These are phyloP conservation scores for Oryzaephilus surinamensis DNA, from an alignment of 1,140 invertebrate species.

Conservation along the genomic window DNA sequence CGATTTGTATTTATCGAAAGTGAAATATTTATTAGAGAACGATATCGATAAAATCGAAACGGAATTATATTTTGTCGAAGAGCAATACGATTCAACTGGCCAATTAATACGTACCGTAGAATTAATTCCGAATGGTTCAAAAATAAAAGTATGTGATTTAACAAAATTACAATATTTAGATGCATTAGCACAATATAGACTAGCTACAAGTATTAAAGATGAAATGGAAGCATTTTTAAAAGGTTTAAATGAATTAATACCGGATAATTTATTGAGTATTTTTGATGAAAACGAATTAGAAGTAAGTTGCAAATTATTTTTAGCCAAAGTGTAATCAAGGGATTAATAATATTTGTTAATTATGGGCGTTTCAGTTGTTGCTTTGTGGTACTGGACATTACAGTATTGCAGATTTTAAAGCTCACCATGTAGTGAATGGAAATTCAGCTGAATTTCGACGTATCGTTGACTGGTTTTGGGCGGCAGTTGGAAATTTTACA, in stretches of 20 bases:
- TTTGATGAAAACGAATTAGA: conserved; percentile 95
- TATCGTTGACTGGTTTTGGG: conserved; percentile 90
- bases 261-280: conserved; percentile 84
- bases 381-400: conserved; percentile 91
- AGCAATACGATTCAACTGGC: conserved; percentile 72
- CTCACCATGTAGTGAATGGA: conserved; percentile 78
- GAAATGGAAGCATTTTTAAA: conserved; percentile 83
- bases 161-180: conserved; percentile 80
- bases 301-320: conserved; percentile 42
- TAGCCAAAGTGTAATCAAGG: not conserved
- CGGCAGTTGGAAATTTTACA: conserved; percentile 81
- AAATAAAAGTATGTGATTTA: conserved; percentile 57
- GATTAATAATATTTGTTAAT: conserved; percentile 28
- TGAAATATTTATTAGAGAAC: conserved; percentile 86
- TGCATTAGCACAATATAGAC: conserved; percentile 76
- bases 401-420: conserved; percentile 78
- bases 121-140: conserved; percentile 62
- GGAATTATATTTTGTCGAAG: conserved; percentile 80
- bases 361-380: conserved; percentile 54
- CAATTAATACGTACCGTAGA: conserved; percentile 66
- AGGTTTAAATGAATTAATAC: conserved; percentile 82
- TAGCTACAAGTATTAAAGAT: conserved; percentile 67
- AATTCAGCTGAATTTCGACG: conserved; percentile 72
- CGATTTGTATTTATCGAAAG: conserved; percentile 81
- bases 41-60: conserved; percentile 66